Evolutionary conservation across 2,888 invertebrate genomes (phyloP).

Genomic region (Papilio elwesi): DNA sequence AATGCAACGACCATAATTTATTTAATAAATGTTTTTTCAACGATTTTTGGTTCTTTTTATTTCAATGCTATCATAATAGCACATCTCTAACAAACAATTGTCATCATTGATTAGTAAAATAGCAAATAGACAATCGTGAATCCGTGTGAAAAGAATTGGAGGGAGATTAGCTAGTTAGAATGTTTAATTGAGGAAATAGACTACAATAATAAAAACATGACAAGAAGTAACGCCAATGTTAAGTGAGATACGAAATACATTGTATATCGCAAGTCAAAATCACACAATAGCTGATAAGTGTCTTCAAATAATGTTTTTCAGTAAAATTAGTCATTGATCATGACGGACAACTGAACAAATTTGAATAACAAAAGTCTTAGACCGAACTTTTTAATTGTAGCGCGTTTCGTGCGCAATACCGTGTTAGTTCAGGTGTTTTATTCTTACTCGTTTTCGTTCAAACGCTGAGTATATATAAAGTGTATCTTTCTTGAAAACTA

Average conservation of each 20-base stretch:
- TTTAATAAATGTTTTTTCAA: too few species aligned
- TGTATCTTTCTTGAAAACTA: neutral
- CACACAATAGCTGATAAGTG: neutral
- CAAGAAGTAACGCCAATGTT: neutral
- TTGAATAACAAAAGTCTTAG: conserved; percentile 21
- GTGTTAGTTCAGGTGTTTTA: conserved; percentile 37
- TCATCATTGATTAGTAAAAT: too few species aligned
- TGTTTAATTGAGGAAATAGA: too few species aligned
- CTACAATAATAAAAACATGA: too few species aligned
- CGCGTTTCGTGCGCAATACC: conserved; percentile 32
- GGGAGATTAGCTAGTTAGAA: too few species aligned
- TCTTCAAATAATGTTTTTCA: neutral
- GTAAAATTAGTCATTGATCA: neutral
- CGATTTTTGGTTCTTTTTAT: too few species aligned
- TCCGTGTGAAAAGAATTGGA: neutral
- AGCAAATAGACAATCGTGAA: too few species aligned
- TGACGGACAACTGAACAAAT: conserved; percentile 14
- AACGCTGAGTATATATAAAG: conserved; percentile 18
- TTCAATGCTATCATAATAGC: too few species aligned
- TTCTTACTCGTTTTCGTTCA: conserved; percentile 7
- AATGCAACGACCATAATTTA: too few species aligned
- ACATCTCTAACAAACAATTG: too few species aligned
- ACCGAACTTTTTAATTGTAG: neutral
- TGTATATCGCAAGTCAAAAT: neutral
- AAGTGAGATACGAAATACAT: neutral